Percentiles rank a stretch among this genome's conserved stretches.
Evolutionary conservation across 2,797 vertebrate species (phyloP).

Genomic region (Typhlichthys subterraneus): DNA sequence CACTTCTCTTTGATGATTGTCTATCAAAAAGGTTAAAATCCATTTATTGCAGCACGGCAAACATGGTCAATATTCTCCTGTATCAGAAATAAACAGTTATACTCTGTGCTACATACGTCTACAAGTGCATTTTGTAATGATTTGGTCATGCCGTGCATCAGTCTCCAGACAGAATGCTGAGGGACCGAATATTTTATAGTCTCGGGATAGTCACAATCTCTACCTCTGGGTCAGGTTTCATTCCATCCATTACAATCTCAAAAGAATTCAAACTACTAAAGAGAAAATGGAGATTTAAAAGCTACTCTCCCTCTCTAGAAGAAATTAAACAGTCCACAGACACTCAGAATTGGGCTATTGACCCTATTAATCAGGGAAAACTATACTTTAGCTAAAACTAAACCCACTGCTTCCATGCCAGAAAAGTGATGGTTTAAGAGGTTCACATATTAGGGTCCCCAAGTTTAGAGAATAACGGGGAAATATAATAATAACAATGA

Average conservation of each 20-base stretch:
- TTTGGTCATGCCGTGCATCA: constrained; percentile 41
- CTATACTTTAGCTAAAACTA: constrained; percentile 47
- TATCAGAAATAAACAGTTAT: too few relatives aligned
- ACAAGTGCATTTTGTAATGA: not conserved
- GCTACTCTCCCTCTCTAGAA: constrained; percentile 36
- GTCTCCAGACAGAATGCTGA: constrained; percentile 23
- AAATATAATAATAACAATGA: constrained; percentile 10
- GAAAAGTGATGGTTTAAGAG: constrained; percentile 36
- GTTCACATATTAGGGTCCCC: constrained; percentile 9
- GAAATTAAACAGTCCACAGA: constrained; percentile 54
- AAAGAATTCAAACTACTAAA: constrained; percentile 51
- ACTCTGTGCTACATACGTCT: too few relatives aligned
- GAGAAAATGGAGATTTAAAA: constrained; percentile 41
- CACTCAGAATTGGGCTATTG: constrained; percentile 32
- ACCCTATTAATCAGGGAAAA: constrained; percentile 45
- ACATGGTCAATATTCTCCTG: too few relatives aligned
- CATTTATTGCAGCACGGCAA: too few relatives aligned
- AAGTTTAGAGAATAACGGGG: constrained; percentile 20
- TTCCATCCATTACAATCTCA: constrained; percentile 51
- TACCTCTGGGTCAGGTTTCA: constrained; percentile 46
- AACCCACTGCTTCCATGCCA: constrained; percentile 28
- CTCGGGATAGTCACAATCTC: constrained; percentile 34
- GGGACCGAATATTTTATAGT: constrained; percentile 35
- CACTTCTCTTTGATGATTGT: too few relatives aligned
- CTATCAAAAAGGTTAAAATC: too few relatives aligned